Percentiles rank a stretch among this genome's conserved stretches.
Evolutionary conservation across 2,888 invertebrate genomes (phyloP).

Genomic region (Isotomurus palustris): DNA sequence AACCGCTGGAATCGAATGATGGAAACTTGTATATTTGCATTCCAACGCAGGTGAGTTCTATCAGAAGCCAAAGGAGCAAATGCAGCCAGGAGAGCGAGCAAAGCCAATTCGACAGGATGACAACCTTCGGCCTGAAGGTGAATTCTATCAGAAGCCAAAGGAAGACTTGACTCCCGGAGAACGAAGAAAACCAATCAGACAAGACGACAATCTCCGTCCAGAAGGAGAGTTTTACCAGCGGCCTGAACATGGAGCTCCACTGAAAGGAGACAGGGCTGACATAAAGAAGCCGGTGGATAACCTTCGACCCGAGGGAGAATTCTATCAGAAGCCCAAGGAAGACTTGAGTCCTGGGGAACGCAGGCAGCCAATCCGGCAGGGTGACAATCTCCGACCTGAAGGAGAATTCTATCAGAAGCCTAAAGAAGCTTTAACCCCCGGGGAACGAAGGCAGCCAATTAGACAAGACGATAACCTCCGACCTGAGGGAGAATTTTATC

Average conservation of each 20-base stretch:
- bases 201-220: conserved; percentile 59
- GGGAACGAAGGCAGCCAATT: conserved; percentile 51
- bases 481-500: conserved; percentile 59
- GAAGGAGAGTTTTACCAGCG: conserved; percentile 58
- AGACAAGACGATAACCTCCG: conserved; percentile 52
- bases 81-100: conserved; percentile 44
- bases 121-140: conserved; percentile 57
- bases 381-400: conserved; percentile 54
- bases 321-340: conserved; percentile 41
- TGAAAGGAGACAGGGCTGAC: conserved; percentile 22
- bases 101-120: conserved; percentile 56
- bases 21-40: background rate
- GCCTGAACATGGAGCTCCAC: conserved; percentile 49
- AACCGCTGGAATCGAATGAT: no score
- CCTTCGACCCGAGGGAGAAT: conserved; percentile 59
- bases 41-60: conserved; percentile 49
- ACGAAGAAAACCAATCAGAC: conserved; percentile 50
- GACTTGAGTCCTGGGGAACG: conserved; percentile 9
- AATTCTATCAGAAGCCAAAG: conserved; percentile 49
- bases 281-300: conserved; percentile 50
- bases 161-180: conserved; percentile 54
- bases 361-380: conserved; percentile 48
- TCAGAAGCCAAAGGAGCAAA: conserved; percentile 6
- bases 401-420: conserved; percentile 48
- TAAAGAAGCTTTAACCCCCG: conserved; percentile 48